These are phyloP conservation scores for Halcyon smyrnensis DNA, from an alignment of 2,797 vertebrate species.

Conservation along the genomic window DNA sequence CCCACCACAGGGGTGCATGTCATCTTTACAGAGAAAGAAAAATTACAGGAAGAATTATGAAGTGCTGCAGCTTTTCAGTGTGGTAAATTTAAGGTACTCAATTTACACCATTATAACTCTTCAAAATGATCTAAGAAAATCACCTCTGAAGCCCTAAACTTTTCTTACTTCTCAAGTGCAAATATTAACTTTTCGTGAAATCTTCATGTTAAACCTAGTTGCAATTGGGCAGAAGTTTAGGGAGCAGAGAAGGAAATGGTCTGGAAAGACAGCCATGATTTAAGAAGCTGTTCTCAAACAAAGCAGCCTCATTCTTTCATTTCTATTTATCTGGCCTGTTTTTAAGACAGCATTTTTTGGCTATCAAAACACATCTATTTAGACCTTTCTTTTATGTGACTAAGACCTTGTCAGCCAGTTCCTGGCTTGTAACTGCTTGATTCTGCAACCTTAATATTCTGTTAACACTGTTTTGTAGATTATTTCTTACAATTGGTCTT, in stretches of 20 bases:
- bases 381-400: not conserved
- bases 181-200: slow-evolving; percentile 23
- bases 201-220: not conserved
- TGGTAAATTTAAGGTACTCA: not conserved
- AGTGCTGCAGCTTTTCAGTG: not conserved
- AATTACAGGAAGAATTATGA: not conserved
- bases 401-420: not conserved
- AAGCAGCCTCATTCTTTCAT: not conserved
- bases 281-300: slow-evolving; percentile 1
- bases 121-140: not conserved
- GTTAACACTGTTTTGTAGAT: not conserved
- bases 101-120: not conserved
- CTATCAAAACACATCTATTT: slow-evolving; percentile 24
- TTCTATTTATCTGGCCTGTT: slow-evolving; percentile 35
- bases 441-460: slow-evolving; percentile 2
- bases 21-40: not conserved
- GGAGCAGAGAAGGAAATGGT: not conserved
- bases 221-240: slow-evolving; percentile 8
- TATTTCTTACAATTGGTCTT: not conserved
- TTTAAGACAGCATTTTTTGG: not conserved
- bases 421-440: not conserved
- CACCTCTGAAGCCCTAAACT: not conserved
- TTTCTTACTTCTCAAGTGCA: slow-evolving; percentile 9
- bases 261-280: not conserved
- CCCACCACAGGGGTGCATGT: not conserved